A percentile compares a stretch with the other conserved stretches of the same genome.
Evolutionary conservation across 2,113 vertebrate species (phyloP).

Genomic region (Cercopithecus mona): DNA sequence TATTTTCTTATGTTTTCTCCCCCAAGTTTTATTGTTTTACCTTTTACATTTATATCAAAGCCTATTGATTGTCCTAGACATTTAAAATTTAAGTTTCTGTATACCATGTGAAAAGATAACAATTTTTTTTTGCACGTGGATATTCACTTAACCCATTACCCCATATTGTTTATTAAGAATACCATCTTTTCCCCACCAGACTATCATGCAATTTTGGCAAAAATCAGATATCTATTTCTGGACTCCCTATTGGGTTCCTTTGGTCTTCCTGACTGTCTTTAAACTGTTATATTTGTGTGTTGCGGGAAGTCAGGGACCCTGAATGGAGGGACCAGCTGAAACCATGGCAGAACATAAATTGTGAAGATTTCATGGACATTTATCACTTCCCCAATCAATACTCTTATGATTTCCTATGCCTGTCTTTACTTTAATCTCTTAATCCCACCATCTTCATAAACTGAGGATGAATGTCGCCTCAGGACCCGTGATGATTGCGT

Average conservation of each 20-base stretch:
- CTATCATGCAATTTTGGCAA: no score
- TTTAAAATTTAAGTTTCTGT: neutral
- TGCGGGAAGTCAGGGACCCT: no score
- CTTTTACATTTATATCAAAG: neutral
- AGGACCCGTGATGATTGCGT: no score
- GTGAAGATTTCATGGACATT: no score
- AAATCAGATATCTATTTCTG: neutral
- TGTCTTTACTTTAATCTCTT: no score
- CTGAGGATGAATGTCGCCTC: no score
- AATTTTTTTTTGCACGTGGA: neutral
- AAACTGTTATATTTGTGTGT: neutral
- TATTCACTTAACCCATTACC: neutral
- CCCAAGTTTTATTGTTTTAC: neutral
- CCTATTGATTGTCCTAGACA: neutral
- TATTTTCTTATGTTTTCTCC: neutral
- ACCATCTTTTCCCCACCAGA: neutral
- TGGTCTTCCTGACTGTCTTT: neutral
- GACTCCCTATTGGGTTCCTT: neutral
- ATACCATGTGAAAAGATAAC: neutral
- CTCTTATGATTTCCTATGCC: no score
- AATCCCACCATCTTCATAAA: no score
- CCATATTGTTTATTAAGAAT: neutral
- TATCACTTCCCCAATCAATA: no score
- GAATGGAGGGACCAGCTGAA: no score
- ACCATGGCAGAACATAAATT: no score